A percentile compares a stretch with the other conserved stretches of the same genome.
phyloP scores from a whole-genome alignment of 2,113 vertebrate species.

The Microcebus griseorufus region DNA sequence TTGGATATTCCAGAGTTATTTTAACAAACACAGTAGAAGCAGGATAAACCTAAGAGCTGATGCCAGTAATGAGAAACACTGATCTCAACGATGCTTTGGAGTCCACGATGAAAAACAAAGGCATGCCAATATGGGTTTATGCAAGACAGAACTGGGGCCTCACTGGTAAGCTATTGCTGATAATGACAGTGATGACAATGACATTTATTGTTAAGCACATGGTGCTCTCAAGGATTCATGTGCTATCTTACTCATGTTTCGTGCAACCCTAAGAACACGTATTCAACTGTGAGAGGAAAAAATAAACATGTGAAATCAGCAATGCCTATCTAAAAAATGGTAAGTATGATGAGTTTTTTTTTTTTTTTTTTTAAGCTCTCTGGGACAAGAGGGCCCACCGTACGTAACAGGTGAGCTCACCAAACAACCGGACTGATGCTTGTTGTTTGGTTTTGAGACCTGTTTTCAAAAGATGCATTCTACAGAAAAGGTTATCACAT shows the following conservation, averaged over 20 bases:
- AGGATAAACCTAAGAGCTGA: background rate
- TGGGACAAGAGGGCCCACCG: fast-evolving
- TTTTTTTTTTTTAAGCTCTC: background rate
- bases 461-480: background rate
- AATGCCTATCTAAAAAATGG: fast-evolving
- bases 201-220: fast-evolving
- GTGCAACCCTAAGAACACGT: fast-evolving
- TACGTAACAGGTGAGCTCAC: too few relatives aligned
- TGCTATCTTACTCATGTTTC: fast-evolving
- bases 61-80: background rate
- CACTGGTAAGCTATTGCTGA: fast-evolving
- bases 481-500: fast-evolving
- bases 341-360: fast-evolving
- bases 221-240: fast-evolving
- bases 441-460: background rate
- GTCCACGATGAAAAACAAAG: background rate
- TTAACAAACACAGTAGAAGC: background rate
- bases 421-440: too few relatives aligned
- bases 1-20: background rate
- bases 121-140: fast-evolving
- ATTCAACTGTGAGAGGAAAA: too few relatives aligned
- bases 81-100: fast-evolving
- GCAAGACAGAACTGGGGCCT: fast-evolving
- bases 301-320: background rate
- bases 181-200: fast-evolving